Base-by-base conservation (phyloP, 2,113 vertebrate species). In the Naja naja region DNA sequence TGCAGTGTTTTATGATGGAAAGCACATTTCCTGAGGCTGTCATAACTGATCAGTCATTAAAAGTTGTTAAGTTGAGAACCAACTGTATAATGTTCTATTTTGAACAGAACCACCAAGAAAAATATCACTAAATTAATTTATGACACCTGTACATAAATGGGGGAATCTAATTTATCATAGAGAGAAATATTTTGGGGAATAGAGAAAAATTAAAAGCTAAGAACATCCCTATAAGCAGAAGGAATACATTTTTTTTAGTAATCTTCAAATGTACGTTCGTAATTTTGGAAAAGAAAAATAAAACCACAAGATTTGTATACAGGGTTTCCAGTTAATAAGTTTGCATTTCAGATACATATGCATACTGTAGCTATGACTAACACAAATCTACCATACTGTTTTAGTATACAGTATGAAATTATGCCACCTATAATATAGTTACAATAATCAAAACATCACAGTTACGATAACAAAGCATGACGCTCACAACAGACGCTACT, bases 301-400 rank as follows among this genome's bases (percentile, higher is more conserved):
- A n/a, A 53, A 34, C 7, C 18, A 60, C n/a, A 86, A 64, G 5
- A 47, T 34, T 6, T n/a, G 34, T 25, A 23, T 74, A 20, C 5
- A 11, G 23, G n/a, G 7, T 11, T 27, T n/a, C 60, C 64, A 49
- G 22, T 39, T 22, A 53, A 47, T 52, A 69, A 52, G 47, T 49
- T 87, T 91, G 81, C 5, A 16, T 43, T 87, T 86, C 45, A 87
- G 30, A 14, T 53, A 64, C 20, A 93, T 58, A 27, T 23, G n/a
- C 20, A 85, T 10, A 89, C 12, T 92, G 94, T 91, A 94, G 14
- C 27, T 88, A 3, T 53, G 25, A 91, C 16, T 60, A 91, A 90
- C 12, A 90, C 86, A 45, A 88, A 94, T 69, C 34, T 90, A 52
- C 34, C 27, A 64, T 10, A 49, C 53, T 87, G 64, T 86, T 92